Conservation (phyloP, 2,888 invertebrate genomes). For the Polylopha cassiicola region DNA sequence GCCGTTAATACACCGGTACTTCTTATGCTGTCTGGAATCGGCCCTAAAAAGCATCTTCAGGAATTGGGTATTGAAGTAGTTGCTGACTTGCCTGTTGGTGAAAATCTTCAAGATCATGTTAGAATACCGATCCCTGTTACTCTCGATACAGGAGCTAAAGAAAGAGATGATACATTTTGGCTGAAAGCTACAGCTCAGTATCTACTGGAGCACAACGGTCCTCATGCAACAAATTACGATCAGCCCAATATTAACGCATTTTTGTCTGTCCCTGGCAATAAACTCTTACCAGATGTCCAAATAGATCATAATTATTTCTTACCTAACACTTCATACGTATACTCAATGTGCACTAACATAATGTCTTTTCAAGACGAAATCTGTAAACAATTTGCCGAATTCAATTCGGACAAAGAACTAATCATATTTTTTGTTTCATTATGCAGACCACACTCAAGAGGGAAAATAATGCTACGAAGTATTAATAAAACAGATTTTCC, state of each 20-base stretch:
- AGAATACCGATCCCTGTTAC: slow-evolving; percentile 61
- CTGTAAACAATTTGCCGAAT: slow-evolving; percentile 53
- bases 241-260: slow-evolving; percentile 68
- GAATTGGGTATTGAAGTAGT: slow-evolving; percentile 45
- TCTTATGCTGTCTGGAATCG: slow-evolving; percentile 61
- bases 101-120: slow-evolving; percentile 69
- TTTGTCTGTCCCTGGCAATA: slow-evolving; percentile 47
- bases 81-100: slow-evolving; percentile 57
- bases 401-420: slow-evolving; percentile 56
- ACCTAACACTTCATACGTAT: slow-evolving; percentile 54
- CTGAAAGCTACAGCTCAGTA: slow-evolving; percentile 56
- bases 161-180: slow-evolving; percentile 50
- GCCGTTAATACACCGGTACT: slow-evolving; percentile 56
- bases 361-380: slow-evolving; percentile 52
- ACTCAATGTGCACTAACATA: slow-evolving; percentile 46
- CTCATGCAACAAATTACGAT: slow-evolving; percentile 58
- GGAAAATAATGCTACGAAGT: slow-evolving; percentile 49
- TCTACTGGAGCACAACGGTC: slow-evolving; percentile 58
- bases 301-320: slow-evolving; percentile 67
- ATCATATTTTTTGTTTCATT: slow-evolving; percentile 58
- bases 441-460: slow-evolving; percentile 59
- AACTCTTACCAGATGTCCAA: slow-evolving; percentile 58
- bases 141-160: slow-evolving; percentile 49
- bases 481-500: slow-evolving; percentile 49
- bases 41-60: slow-evolving; percentile 49